These are phyloP conservation scores for Nyctereutes procyonoides DNA, from an alignment of 2,113 vertebrate species.

Conservation along the genomic window DNA sequence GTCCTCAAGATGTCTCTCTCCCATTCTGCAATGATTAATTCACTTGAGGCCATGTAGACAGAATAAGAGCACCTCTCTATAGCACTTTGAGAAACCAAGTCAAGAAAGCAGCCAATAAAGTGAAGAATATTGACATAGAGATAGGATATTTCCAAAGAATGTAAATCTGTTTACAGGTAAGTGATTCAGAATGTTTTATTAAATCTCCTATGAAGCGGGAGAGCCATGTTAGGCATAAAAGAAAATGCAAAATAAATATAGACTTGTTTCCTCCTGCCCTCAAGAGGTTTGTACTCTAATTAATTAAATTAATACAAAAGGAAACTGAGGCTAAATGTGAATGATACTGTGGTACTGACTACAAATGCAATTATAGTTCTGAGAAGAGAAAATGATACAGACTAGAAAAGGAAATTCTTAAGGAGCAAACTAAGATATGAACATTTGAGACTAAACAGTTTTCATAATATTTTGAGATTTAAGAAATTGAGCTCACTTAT, in stretches of 20 bases:
- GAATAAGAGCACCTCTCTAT: neutral
- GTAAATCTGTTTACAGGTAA: neutral
- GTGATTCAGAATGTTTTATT: neutral
- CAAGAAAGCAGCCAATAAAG: neutral
- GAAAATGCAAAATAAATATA: conserved; percentile 29
- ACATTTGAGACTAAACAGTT: neutral
- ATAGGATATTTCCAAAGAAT: neutral
- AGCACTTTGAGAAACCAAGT: conserved; percentile 7
- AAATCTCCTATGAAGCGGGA: neutral
- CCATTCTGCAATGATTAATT: conserved; percentile 3
- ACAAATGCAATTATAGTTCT: neutral
- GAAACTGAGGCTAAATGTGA: neutral
- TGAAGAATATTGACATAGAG: neutral
- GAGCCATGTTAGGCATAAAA: neutral
- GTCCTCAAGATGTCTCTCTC: neutral
- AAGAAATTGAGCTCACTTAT: neutral
- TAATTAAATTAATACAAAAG: conserved; percentile 30
- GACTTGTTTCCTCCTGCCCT: neutral
- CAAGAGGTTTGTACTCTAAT: neutral
- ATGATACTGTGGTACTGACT: neutral
- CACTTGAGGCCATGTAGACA: neutral
- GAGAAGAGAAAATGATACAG: neutral
- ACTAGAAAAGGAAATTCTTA: neutral
- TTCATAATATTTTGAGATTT: neutral
- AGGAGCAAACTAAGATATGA: neutral